A percentile compares a stretch with the other conserved stretches of the same genome.
Conservation (phyloP, 2,888 invertebrate species). For the Arctia plantaginis region DNA sequence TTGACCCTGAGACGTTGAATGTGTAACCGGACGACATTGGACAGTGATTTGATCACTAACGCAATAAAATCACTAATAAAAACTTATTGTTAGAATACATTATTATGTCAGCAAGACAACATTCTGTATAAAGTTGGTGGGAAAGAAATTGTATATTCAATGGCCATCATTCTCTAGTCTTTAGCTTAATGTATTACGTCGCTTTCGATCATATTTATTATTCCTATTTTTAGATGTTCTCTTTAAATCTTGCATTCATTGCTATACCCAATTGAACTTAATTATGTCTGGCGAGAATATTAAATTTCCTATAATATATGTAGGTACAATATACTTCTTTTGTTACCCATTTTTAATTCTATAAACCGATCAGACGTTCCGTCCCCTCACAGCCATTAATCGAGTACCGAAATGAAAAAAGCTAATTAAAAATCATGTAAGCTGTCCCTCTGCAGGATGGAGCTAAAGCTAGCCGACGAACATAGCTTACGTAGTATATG, state of each 20-base stretch:
- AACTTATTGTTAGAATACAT: constrained; percentile 3
- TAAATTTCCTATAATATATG: not conserved
- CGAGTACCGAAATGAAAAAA: not conserved
- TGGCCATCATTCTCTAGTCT: not conserved
- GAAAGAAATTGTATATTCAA: not conserved
- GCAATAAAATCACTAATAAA: not conserved
- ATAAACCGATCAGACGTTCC: not conserved
- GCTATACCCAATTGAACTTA: not conserved
- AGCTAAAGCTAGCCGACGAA: too few relatives aligned
- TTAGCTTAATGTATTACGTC: not conserved
- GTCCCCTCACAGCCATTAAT: not conserved
- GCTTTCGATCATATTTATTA: not conserved
- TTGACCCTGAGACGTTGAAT: constrained; percentile 15
- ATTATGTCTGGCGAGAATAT: not conserved
- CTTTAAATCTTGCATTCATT: not conserved
- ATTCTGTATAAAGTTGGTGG: not conserved
- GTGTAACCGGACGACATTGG: constrained; percentile 4
- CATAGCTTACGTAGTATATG: too few relatives aligned
- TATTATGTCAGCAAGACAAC: not conserved
- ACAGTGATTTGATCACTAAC: not conserved
- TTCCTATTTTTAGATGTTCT: not conserved
- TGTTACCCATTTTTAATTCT: not conserved
- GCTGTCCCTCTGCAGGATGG: not conserved
- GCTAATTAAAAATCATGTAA: not conserved
- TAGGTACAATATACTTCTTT: not conserved